Percentiles rank a stretch among this genome's conserved stretches.
Conservation (phyloP, 1,140 invertebrate species). For the Habropoda laboriosa region DNA sequence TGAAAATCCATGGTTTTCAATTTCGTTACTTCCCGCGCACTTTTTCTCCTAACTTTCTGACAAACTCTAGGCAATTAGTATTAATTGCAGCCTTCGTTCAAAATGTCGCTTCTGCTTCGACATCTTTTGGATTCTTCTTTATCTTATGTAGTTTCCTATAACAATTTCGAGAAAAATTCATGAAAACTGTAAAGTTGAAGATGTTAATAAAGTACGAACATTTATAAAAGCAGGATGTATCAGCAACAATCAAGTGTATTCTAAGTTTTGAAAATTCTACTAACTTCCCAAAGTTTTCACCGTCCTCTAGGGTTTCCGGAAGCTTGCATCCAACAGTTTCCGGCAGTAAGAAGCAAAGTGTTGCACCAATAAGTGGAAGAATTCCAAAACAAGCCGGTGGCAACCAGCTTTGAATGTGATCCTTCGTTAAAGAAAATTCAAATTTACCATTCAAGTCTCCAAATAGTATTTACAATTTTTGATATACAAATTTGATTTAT, state of each 20-base stretch:
- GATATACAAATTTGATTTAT: no score
- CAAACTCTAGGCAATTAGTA: not conserved
- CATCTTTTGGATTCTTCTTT: slow-evolving; percentile 51
- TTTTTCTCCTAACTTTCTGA: not conserved
- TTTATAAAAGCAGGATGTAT: no score
- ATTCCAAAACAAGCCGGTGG: slow-evolving; percentile 87
- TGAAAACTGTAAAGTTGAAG: not conserved
- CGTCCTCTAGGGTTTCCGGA: slow-evolving; percentile 90
- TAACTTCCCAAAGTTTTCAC: slow-evolving; percentile 87
- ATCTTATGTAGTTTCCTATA: slow-evolving; percentile 54
- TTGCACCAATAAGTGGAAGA: slow-evolving; percentile 84
- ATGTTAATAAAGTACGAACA: not conserved
- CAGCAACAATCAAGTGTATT: not conserved
- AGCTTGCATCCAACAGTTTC: slow-evolving; percentile 89
- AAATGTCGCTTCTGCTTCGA: slow-evolving; percentile 67
- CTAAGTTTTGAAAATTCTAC: slow-evolving; percentile 27
- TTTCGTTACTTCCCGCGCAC: not conserved
- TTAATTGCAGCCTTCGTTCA: slow-evolving; percentile 52
- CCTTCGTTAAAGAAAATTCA: no score
- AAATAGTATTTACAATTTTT: no score
- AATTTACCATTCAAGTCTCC: no score
- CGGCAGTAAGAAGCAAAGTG: slow-evolving; percentile 86
- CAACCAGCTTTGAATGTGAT: slow-evolving; percentile 80
- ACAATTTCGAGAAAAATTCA: not conserved
- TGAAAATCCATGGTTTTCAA: slow-evolving; percentile 5